Evolutionary conservation across 2,797 vertebrate genomes (phyloP).

Genomic region (Bufotes viridis): DNA sequence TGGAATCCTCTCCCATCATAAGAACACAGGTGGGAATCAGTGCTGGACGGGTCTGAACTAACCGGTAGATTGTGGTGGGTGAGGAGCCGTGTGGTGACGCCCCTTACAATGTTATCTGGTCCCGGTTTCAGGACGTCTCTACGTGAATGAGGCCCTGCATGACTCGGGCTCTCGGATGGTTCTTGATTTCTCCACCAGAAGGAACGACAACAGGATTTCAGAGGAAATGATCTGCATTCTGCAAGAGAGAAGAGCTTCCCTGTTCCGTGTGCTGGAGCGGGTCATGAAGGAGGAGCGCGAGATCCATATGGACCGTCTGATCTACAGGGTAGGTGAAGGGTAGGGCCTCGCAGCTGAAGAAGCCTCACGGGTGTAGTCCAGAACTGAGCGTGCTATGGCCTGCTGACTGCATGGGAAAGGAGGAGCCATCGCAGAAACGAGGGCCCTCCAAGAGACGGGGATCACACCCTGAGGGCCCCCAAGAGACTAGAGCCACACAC

Average conservation of each 20-base stretch:
- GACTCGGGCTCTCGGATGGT: not conserved
- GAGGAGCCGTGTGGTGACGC: no score
- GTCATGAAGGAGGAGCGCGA: slow-evolving; percentile 19
- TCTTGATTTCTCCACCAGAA: not conserved
- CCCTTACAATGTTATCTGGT: not conserved
- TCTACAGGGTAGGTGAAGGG: not conserved
- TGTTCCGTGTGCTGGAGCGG: not conserved
- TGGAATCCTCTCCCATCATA: not conserved
- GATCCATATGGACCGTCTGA: not conserved
- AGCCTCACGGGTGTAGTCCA: no score
- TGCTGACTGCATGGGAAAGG: no score
- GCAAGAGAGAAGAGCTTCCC: not conserved
- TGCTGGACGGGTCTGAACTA: not conserved
- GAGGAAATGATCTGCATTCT: not conserved
- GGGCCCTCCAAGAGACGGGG: no score
- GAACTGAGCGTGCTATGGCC: no score
- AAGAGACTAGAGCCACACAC: no score
- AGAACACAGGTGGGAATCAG: not conserved
- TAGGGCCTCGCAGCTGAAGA: not conserved
- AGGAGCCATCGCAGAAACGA: no score
- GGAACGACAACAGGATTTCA: no score
- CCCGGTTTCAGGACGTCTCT: not conserved
- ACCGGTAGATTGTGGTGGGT: not conserved
- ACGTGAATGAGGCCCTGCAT: not conserved
- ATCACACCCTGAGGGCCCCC: no score